A percentile compares a stretch with the other conserved stretches of the same genome.
Evolutionary conservation across 2,888 invertebrate genomes (phyloP).

Genomic region (Tiliacea aurago): DNA sequence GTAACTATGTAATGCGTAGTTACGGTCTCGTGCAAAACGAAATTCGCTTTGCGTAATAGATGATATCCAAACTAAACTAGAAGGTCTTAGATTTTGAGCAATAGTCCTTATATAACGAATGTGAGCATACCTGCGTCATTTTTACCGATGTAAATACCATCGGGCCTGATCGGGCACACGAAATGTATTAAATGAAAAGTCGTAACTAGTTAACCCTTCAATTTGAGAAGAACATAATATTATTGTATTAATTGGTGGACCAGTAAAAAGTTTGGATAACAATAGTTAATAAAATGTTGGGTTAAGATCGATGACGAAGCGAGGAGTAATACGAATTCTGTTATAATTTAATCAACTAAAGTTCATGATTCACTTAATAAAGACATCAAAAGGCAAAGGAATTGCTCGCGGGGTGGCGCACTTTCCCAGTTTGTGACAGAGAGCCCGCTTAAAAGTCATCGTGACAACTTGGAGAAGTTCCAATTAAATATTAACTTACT

Average conservation of each 20-base stretch:
- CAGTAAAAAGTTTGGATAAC: slow-evolving; percentile 34
- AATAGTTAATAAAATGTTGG: slow-evolving; percentile 57
- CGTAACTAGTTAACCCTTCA: background rate
- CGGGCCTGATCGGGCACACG: background rate
- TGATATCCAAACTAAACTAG: background rate
- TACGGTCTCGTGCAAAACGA: background rate
- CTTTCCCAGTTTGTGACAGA: slow-evolving; percentile 64
- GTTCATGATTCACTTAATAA: slow-evolving; percentile 71
- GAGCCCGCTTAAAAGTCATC: slow-evolving; percentile 68
- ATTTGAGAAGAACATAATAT: background rate
- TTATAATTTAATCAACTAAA: slow-evolving; percentile 68
- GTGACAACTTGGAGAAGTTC: slow-evolving; percentile 66
- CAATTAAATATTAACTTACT: slow-evolving; percentile 71
- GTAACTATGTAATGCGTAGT: too few species aligned
- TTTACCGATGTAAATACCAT: background rate
- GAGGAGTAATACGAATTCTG: slow-evolving; percentile 61
- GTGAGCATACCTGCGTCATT: too few species aligned
- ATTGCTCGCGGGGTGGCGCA: slow-evolving; percentile 64
- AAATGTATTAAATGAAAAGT: background rate
- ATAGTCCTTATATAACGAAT: background rate
- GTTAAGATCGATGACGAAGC: slow-evolving; percentile 59
- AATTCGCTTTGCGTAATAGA: background rate
- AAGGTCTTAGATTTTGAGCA: background rate
- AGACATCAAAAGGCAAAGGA: slow-evolving; percentile 71
- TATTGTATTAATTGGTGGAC: background rate